Base-by-base conservation (phyloP, 1,140 invertebrate genomes). In the Achatina immaculata region DNA sequence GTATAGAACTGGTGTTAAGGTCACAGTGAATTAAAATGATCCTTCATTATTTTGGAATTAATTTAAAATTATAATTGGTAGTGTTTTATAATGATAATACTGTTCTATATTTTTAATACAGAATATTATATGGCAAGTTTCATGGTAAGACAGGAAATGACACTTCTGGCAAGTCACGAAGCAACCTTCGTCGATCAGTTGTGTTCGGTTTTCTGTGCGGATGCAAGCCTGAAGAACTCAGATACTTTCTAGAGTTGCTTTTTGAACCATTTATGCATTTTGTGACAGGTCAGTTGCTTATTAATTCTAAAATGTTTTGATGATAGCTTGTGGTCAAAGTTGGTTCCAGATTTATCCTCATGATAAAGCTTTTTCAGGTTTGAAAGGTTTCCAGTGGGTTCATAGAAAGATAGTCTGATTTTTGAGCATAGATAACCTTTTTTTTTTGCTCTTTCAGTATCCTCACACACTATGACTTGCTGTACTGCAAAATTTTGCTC, bases 51-150 rank as follows among this genome's bases (percentile, higher is more conserved):
- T 68, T 68, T 36, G n/a, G n/a, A n/a, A n/a, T n/a, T n/a, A n/a
- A n/a, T n/a, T n/a, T n/a, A n/a, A n/a, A n/a, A n/a, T n/a, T n/a
- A n/a, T n/a, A n/a, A n/a, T n/a, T n/a, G n/a, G n/a, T n/a, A n/a
- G n/a, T n/a, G n/a, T n/a, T n/a, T n/a, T n/a, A n/a, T n/a, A n/a
- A n/a, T n/a, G n/a, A n/a, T n/a, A n/a, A n/a, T n/a, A n/a, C n/a
- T n/a, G n/a, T n/a, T n/a, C 31, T 34, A 68, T 68, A 68, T 21
- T 68, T 68, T 42, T 31, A 16, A 21, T 38, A 4, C 81, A 92
- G 93, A 88, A 95, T 98, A 80, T 92, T 98, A 1, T 97, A 96
- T 89, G 95, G 96, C 9, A 97, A 97, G 92, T 97, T 98, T 95
- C 93, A 94, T 42, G 93, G 93, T 36, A 96, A 95, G 88, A 94